phyloP scores from a whole-genome alignment of 2,113 vertebrate genomes.

The Ptilonorhynchus violaceus region DNA sequence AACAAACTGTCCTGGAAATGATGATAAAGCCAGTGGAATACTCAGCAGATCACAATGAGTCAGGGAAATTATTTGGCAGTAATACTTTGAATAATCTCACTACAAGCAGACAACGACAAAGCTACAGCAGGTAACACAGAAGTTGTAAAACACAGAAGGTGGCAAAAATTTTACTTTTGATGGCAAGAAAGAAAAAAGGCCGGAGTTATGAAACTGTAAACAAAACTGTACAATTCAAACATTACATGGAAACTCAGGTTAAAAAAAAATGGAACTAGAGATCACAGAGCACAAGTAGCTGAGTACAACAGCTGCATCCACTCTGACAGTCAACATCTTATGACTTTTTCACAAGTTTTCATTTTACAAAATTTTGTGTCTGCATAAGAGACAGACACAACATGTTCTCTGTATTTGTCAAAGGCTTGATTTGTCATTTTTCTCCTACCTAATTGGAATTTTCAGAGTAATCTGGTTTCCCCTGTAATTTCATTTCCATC shows the following conservation, averaged over 20 bases:
- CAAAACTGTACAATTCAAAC: not conserved
- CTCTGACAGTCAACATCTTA: not conserved
- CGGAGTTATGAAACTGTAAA: not conserved
- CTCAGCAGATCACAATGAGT: not conserved
- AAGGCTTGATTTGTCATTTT: not conserved
- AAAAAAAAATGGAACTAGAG: not conserved
- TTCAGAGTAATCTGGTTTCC: conserved; percentile 1
- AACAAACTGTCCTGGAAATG: not conserved
- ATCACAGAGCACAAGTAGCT: not conserved
- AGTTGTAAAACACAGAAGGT: not conserved
- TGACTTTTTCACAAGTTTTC: not conserved
- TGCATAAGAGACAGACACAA: not conserved
- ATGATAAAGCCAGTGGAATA: not conserved
- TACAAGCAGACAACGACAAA: not conserved
- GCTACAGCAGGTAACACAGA: not conserved
- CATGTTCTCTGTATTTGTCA: not conserved
- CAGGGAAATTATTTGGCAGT: not conserved
- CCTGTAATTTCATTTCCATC: not conserved
- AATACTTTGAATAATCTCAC: not conserved
- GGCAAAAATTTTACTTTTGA: not conserved
- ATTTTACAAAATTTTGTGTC: not conserved
- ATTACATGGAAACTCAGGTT: not conserved
- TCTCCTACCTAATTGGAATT: not conserved
- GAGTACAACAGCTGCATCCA: not conserved
- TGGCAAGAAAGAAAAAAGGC: not conserved